Evolutionary conservation across 37 sponge, comb jelly and placozoan species (phyloP).

Genomic region (Trichoplax adhaerens): DNA sequence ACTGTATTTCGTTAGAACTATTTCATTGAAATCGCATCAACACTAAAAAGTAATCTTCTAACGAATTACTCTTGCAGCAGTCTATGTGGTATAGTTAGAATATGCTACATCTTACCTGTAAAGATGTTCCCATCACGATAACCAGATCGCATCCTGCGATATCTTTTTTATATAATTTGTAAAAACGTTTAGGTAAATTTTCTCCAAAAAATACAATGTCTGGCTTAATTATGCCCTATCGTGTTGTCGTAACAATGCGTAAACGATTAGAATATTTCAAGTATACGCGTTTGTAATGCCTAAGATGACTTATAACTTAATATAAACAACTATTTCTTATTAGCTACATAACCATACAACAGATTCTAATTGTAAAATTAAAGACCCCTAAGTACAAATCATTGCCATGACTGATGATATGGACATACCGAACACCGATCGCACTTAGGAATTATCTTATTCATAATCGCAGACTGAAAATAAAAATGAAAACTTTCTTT

Average conservation of each 20-base stretch:
- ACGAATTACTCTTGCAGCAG: neutral
- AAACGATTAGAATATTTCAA: neutral
- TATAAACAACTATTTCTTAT: too few relatives aligned
- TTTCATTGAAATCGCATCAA: slow-evolving; percentile 5
- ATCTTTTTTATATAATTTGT: slow-evolving; percentile 50
- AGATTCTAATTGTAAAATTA: too few relatives aligned
- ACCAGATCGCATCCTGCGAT: slow-evolving; percentile 73
- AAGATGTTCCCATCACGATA: slow-evolving; percentile 82
- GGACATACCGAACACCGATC: slow-evolving; percentile 30
- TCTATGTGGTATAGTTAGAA: neutral
- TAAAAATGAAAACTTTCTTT: neutral
- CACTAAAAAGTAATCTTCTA: neutral
- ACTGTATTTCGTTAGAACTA: neutral
- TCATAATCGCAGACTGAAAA: slow-evolving; percentile 6
- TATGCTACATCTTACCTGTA: slow-evolving; percentile 39
- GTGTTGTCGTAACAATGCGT: neutral
- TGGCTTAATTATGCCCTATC: slow-evolving; percentile 70
- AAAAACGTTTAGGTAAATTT: slow-evolving; percentile 63
- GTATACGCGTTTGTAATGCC: slow-evolving; percentile 3
- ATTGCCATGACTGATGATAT: neutral
- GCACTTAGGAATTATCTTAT: slow-evolving; percentile 20
- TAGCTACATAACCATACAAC: too few relatives aligned
- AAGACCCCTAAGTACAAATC: neutral
- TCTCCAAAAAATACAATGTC: slow-evolving; percentile 96
- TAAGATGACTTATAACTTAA: neutral